Evolutionary conservation across 2,113 vertebrate species (phyloP).

Genomic region (Jaculus jaculus): DNA sequence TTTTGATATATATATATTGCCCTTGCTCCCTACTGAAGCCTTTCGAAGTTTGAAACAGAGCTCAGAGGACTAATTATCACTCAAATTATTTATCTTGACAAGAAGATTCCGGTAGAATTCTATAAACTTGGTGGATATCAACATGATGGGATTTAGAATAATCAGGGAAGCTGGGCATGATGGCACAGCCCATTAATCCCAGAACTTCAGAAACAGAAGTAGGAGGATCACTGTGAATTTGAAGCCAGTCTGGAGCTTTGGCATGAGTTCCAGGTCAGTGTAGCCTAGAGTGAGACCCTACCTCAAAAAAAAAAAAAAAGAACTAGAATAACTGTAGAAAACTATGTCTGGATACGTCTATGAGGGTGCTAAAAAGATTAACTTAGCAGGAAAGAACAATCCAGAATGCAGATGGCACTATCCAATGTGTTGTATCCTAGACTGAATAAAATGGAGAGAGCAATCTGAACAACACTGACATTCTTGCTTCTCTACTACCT

Average conservation of each 20-base stretch:
- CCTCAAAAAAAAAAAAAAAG: too few relatives aligned
- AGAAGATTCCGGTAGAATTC: slow-evolving; percentile 23
- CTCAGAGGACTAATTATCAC: slow-evolving; percentile 19
- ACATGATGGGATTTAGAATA: too few relatives aligned
- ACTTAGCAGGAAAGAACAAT: not conserved
- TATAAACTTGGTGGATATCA: not conserved
- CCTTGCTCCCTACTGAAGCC: slow-evolving; percentile 1
- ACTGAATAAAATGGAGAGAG: not conserved
- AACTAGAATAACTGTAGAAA: not conserved
- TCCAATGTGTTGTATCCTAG: not conserved
- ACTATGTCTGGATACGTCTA: not conserved
- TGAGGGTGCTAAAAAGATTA: not conserved
- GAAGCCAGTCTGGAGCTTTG: too few relatives aligned
- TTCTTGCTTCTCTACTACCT: too few relatives aligned
- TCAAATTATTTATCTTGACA: slow-evolving; percentile 50
- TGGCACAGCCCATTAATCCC: too few relatives aligned
- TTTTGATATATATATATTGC: slow-evolving; percentile 1
- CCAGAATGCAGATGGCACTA: not conserved
- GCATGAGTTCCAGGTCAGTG: too few relatives aligned
- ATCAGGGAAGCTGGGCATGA: too few relatives aligned
- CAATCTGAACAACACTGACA: too few relatives aligned
- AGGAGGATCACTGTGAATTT: too few relatives aligned
- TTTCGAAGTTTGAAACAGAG: slow-evolving; percentile 42
- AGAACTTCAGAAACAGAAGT: too few relatives aligned
- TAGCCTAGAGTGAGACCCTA: too few relatives aligned